Evolutionary conservation across 2,113 vertebrate genomes (phyloP).

Genomic region (Octodon degus): DNA sequence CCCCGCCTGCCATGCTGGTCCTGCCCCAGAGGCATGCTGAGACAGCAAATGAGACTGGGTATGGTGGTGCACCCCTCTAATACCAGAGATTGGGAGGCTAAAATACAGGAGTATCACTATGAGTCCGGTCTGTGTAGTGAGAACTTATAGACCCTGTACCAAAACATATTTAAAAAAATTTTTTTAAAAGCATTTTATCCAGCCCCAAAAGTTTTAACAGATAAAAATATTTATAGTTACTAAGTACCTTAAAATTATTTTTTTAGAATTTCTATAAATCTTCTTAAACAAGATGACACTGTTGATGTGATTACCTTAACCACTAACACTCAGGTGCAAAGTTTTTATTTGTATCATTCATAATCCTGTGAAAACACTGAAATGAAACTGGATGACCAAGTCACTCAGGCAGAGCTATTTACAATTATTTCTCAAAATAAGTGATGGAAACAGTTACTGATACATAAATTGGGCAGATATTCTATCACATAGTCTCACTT

Average conservation of each 20-base stretch:
- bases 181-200: slow-evolving; percentile 8
- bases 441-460: background rate
- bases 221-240: background rate
- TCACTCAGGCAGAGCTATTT: slow-evolving; percentile 32
- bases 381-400: slow-evolving; percentile 29
- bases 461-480: background rate
- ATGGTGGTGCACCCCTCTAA: no score
- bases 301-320: background rate
- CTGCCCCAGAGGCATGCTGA: no score
- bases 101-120: no score
- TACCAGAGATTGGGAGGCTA: no score
- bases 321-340: background rate
- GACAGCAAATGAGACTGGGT: no score
- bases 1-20: no score
- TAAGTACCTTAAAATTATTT: slow-evolving; percentile 7
- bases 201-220: background rate
- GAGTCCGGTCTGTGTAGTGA: no score
- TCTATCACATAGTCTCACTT: background rate
- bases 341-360: slow-evolving; percentile 51
- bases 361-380: slow-evolving; percentile 8
- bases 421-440: slow-evolving; percentile 44
- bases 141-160: no score
- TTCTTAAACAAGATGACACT: slow-evolving; percentile 44
- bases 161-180: no score
- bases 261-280: slow-evolving; percentile 47